Percentiles rank a stretch among this genome's conserved stretches.
These are phyloP conservation scores for Ptiloglossa arizonensis DNA, from an alignment of 1,140 invertebrate species.

Conservation along the genomic window DNA sequence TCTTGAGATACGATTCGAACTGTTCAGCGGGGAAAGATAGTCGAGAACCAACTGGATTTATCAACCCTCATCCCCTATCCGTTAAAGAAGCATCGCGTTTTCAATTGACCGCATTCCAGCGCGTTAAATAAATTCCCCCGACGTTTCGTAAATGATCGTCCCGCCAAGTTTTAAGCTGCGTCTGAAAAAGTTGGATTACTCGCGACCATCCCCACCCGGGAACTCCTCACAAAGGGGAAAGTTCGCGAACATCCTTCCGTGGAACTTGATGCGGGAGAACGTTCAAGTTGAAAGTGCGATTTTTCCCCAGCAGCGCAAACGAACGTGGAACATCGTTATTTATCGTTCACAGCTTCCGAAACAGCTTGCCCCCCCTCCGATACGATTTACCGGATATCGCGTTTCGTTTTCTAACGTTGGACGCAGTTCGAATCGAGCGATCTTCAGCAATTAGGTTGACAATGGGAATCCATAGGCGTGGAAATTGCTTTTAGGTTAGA, in stretches of 20 bases:
- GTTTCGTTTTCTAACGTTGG: too few relatives aligned
- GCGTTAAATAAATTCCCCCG: background rate
- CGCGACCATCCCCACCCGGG: too few relatives aligned
- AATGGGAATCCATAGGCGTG: too few relatives aligned
- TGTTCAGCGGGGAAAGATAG: background rate
- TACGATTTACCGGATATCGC: too few relatives aligned
- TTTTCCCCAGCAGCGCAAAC: background rate
- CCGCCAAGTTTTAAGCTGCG: background rate
- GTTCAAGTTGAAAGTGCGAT: constrained; percentile 21
- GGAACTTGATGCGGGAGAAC: constrained; percentile 5
- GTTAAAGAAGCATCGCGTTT: background rate
- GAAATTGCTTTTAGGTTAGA: too few relatives aligned
- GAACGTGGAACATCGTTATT: background rate
- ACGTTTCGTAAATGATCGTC: background rate
- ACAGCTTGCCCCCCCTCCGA: too few relatives aligned
- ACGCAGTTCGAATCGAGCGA: too few relatives aligned
- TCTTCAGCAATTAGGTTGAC: too few relatives aligned
- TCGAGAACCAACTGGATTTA: background rate
- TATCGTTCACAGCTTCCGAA: background rate
- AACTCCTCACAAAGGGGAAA: background rate
- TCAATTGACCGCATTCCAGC: background rate
- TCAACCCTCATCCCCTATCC: background rate
- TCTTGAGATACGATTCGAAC: background rate
- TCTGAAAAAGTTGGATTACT: constrained; percentile 21
- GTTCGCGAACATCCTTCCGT: background rate